Percentiles rank a stretch among this genome's conserved stretches.
Evolutionary conservation across 2,113 vertebrate genomes (phyloP).

Genomic region (Pseudorectes ferrugineus): DNA sequence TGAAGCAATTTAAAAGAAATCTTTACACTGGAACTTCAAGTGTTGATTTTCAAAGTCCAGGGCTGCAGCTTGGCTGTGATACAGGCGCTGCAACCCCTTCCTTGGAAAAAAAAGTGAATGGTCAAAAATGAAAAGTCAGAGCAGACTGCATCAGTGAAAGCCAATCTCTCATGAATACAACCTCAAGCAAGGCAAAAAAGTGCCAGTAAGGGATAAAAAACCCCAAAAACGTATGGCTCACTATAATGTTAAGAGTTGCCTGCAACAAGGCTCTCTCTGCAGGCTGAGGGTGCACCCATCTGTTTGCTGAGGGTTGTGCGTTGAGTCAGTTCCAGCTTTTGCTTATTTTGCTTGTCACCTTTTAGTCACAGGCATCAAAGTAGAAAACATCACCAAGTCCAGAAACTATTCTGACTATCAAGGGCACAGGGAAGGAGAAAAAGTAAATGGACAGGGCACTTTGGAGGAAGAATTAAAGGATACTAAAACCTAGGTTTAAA

Average conservation of each 20-base stretch:
- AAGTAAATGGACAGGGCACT: not conserved
- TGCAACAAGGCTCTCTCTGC: not conserved
- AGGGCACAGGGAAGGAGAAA: not conserved
- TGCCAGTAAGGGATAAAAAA: constrained; percentile 10
- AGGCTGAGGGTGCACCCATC: not conserved
- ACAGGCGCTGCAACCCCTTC: not conserved
- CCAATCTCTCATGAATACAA: not conserved
- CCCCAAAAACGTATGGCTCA: not conserved
- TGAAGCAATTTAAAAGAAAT: constrained; percentile 7
- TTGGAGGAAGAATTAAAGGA: constrained; percentile 18
- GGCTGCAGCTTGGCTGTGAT: not conserved
- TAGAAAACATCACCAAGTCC: not conserved
- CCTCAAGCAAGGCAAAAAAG: constrained; percentile 49
- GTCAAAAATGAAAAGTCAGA: not conserved
- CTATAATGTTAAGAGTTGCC: not conserved
- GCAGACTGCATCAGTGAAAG: not conserved
- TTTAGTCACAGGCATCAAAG: not conserved
- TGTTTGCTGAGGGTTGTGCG: not conserved
- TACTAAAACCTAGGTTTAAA: constrained; percentile 44
- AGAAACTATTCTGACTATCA: constrained; percentile 4
- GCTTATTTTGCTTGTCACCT: not conserved
- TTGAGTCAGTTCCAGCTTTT: constrained; percentile 12
- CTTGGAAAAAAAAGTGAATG: not conserved
- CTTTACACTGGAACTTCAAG: constrained; percentile 8
- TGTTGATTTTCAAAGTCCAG: not conserved